Base-by-base conservation (phyloP, 2,797 vertebrate genomes). In the Antrozous pallidus region DNA sequence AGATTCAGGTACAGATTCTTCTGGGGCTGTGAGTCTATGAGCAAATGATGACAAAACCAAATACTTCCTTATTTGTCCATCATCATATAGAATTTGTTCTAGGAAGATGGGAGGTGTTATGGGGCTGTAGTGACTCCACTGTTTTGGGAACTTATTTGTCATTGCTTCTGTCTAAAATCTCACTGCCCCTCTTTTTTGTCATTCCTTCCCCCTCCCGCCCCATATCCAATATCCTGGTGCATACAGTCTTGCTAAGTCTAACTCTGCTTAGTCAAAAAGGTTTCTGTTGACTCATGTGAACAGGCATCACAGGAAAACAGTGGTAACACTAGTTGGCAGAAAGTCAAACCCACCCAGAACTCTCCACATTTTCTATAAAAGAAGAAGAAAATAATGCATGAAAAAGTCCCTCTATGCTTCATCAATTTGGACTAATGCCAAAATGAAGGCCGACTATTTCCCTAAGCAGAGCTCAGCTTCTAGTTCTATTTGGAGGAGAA, bases 221-320 rank as follows among this genome's bases (percentile, higher is more conserved):
- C 18, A 7, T 40, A 36, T 58, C 56, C 33, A 69, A 33, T n/a
- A 26, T 8, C 49, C 45, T 33, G 71, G 40, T 26, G 38, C n/a
- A 74, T 20, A 14, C 28, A 40, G 36, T 38, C 51, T 91, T 87
- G 26, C 90, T 85, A 88, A 88, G 36, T 84, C 61, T 56, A 86
- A 26, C 65, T 87, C 77, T 88, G 71, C 67, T 91, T 84, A 78
- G 80, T 88, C 71, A 87, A 82, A 87, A 87, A 75, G 38, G 61
- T 75, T 94, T 94, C 81, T 92, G 90, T 81, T 88, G 94, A 94
- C 38, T 81, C 90, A 90, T 49, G 51, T 28, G 67, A 79, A 61
- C 18, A 51, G 17, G 56, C 28, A 91, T 80, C 79, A 73, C 22
- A 24, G 69, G 82, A 78, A 91, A 94, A 91, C 3, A 24, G 77